These are phyloP conservation scores for Salpingus planirostris DNA, from an alignment of 2,888 invertebrate genomes.

Conservation along the genomic window DNA sequence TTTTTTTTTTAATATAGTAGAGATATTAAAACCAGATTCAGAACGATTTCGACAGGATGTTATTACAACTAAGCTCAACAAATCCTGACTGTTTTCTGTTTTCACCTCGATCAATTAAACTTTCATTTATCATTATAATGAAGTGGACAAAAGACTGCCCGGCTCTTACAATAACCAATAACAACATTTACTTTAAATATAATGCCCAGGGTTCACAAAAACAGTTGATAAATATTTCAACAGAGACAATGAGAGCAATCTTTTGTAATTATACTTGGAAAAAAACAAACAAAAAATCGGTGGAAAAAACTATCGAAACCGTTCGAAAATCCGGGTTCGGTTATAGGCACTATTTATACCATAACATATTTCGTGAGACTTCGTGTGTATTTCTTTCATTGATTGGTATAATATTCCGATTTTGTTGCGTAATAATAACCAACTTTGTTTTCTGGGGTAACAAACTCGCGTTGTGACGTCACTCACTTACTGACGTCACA, in stretches of 20 bases:
- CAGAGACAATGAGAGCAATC: conserved; percentile 16
- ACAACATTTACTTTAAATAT: conserved; percentile 11
- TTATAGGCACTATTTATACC: conserved; percentile 36
- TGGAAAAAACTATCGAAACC: too few relatives aligned
- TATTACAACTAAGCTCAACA: background rate
- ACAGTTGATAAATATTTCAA: conserved; percentile 20
- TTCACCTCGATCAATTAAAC: too few relatives aligned
- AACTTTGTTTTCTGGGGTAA: too few relatives aligned
- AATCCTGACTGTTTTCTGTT: background rate
- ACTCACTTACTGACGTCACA: too few relatives aligned
- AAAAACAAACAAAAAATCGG: too few relatives aligned
- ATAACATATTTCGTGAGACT: conserved; percentile 20
- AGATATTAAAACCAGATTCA: conserved; percentile 20
- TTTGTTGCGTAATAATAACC: too few relatives aligned
- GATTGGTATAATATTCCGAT: background rate
- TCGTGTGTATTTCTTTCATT: conserved; percentile 1
- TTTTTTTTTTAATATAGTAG: conserved; percentile 22
- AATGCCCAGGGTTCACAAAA: conserved; percentile 8
- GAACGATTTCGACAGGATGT: conserved; percentile 25
- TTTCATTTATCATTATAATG: too few relatives aligned
- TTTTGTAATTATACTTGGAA: conserved; percentile 12
- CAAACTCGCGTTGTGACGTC: too few relatives aligned
- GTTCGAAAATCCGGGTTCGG: conserved; percentile 23
- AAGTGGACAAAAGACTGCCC: conserved; percentile 9
- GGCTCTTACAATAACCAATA: conserved; percentile 3